Base-by-base conservation (phyloP, 2,113 vertebrate species). In the Ursus arctos region DNA sequence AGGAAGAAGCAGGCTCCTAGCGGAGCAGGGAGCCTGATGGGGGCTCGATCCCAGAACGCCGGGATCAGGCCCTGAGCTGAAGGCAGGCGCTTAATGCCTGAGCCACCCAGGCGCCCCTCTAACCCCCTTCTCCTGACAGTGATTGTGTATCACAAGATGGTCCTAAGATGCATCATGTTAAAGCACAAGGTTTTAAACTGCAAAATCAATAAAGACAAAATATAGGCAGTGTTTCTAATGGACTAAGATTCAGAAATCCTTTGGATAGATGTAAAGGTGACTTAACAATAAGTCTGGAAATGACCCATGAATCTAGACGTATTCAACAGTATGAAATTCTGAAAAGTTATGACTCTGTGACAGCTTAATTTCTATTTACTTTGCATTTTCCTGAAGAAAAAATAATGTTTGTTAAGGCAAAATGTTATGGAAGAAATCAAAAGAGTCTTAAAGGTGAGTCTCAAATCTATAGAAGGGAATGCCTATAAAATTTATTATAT, bases 391-490 rank as follows among this genome's bases (percentile, higher is more conserved):
- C 12, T 80, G 10, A 28, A 65, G 74, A 85, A 22, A 65, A 43
- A 15, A 67, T 40, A 13, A 91, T 49, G 15, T 83, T 79, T 33
- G 1, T n/a, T 91, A 86, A 69, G 15, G 21, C 24, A 85, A 94
- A 79, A 74, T 61, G 18, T 49, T 88, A 47, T 22, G 22, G n/a
- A 88, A 79, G 76, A 72, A 96, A 94, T 79, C 67, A 92, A 91
- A 95, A 5, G 49, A 77, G 18, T 57, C 67, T 96, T 65, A 63
- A 69, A 88, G 63, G 18, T 65, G 13, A 69, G 22, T 95, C 53
- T 71, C 4, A 6, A 43, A 80, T 63, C 43, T 80, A 80, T 12
- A 57, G 14, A 61, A 79, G 24, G 31, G 79, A 96, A 67, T 18
- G 22, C 2, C 49, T 81, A n/a, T 55, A 61, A 74, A 93, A 83